Evolutionary conservation across 2,113 vertebrate species (phyloP), one percentile per base, ranked within the genome.

Genomic region (Uropsilus gracilis): DNA sequence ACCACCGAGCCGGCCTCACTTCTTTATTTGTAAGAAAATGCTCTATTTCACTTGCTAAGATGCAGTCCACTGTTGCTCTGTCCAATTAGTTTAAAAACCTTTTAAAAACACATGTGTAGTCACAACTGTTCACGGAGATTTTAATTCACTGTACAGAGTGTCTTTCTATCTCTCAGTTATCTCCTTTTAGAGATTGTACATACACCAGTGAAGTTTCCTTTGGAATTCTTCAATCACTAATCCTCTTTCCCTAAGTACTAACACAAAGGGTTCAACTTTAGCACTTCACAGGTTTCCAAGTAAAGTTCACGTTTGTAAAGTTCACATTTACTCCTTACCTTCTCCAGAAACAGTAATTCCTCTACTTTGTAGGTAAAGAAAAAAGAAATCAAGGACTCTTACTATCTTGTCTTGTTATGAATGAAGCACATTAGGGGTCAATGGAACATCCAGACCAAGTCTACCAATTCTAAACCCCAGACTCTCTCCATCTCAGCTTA

Each of bases 81-180:
- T 55, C 83, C 46, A 64, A 55, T 78, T 9, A 84, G 24, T 61
- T 73, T n/a, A 80, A 78, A 61, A 11, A 1, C 59, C 53, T 61
- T 85, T 75, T 50, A 34, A 90, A 90, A 88, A 84, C 26, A 57
- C 6, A 48, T 3, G 17, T 37, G 44, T 3, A 30, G 50, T 61
- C 13, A 53, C 13, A 48, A 81, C 55, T 86, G 39, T 46, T 92
- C n/a, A 69, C 37, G 30, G 68, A 83, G 39, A 85, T 57, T 78
- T 88, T 84, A 83, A 72, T 76, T 83, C 46, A 87, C 72, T 73
- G 42, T 86, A 85, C 37, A 53, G 32, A 76, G 75, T 34, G 55
- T 82, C 42, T 77, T 82, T 88, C 30, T 57, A 32, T 24, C 37
- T 73, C 42, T 66, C 75, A 26, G 8, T 63, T 84, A 81, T n/a